These are phyloP conservation scores for Zaprionus lineosus DNA, from an alignment of 2,888 invertebrate genomes.

Conservation along the genomic window DNA sequence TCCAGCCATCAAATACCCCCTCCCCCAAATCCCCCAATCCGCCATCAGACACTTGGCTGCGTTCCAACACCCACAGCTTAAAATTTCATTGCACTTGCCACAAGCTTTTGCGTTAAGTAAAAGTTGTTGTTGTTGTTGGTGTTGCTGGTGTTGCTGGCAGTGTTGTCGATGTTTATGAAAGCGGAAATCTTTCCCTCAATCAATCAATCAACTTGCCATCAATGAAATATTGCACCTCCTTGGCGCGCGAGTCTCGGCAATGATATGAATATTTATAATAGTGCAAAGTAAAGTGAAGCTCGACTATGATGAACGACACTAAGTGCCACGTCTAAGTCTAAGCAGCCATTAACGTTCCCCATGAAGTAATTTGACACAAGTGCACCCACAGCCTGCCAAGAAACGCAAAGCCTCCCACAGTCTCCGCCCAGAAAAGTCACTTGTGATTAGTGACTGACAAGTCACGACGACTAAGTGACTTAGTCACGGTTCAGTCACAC, in stretches of 20 bases:
- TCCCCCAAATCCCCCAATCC: neutral
- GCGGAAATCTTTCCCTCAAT: slow-evolving; percentile 66
- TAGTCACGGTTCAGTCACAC: no score
- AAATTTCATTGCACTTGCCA: slow-evolving; percentile 24
- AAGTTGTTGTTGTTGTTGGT: slow-evolving; percentile 46
- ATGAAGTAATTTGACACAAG: no score
- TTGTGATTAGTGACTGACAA: no score
- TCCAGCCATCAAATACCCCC: neutral
- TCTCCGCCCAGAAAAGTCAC: no score
- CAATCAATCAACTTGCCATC: slow-evolving; percentile 61
- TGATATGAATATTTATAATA: neutral
- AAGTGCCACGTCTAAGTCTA: no score
- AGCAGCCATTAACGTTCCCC: no score
- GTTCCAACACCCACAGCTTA: slow-evolving; percentile 35
- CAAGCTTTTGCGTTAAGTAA: slow-evolving; percentile 47
- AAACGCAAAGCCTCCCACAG: no score
- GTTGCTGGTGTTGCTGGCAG: no score
- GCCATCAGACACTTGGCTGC: slow-evolving; percentile 1
- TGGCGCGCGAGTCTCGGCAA: no score
- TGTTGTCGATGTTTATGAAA: slow-evolving; percentile 63
- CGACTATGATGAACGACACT: no score
- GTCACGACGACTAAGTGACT: no score
- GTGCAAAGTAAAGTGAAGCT: neutral
- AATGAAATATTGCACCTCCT: slow-evolving; percentile 27
- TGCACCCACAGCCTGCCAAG: no score